These are phyloP conservation scores for Myocastor coypus DNA, from an alignment of 2,113 vertebrate species.

Conservation along the genomic window DNA sequence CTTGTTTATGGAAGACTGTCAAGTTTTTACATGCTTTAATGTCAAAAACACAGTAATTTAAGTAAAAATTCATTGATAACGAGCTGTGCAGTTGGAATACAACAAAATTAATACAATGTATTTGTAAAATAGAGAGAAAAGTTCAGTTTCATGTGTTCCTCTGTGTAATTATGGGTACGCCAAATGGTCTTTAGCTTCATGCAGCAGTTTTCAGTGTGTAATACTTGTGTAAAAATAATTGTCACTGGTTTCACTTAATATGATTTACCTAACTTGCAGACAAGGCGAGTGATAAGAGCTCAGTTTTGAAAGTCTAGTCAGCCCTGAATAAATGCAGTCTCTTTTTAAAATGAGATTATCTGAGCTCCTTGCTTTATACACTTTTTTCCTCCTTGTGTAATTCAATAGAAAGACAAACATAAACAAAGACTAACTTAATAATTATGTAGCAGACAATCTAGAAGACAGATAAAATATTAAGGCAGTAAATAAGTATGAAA, in stretches of 20 bases:
- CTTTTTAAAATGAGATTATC: constrained; percentile 70
- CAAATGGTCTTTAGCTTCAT: neutral
- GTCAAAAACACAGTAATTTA: neutral
- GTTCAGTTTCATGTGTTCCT: neutral
- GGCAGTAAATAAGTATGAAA: constrained; percentile 45
- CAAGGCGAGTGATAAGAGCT: constrained; percentile 65
- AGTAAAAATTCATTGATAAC: neutral
- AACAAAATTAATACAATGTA: neutral
- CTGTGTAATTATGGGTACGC: neutral
- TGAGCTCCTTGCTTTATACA: constrained; percentile 41
- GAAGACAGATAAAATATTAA: constrained; percentile 66
- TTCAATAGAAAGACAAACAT: constrained; percentile 54
- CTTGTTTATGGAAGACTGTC: neutral
- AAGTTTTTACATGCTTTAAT: neutral
- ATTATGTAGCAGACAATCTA: constrained; percentile 53
- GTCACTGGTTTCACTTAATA: constrained; percentile 37
- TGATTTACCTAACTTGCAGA: constrained; percentile 56
- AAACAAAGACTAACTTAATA: constrained; percentile 67
- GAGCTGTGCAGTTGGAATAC: neutral
- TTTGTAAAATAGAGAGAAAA: neutral
- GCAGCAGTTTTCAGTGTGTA: neutral
- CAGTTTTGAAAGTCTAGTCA: constrained; percentile 61
- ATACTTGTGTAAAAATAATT: constrained; percentile 31
- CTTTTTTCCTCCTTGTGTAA: constrained; percentile 31
- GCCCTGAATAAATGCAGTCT: constrained; percentile 50